Evolutionary conservation across 2,888 invertebrate genomes (phyloP), one percentile per base, ranked within the genome.

Genomic region (Papilio protenor): DNA sequence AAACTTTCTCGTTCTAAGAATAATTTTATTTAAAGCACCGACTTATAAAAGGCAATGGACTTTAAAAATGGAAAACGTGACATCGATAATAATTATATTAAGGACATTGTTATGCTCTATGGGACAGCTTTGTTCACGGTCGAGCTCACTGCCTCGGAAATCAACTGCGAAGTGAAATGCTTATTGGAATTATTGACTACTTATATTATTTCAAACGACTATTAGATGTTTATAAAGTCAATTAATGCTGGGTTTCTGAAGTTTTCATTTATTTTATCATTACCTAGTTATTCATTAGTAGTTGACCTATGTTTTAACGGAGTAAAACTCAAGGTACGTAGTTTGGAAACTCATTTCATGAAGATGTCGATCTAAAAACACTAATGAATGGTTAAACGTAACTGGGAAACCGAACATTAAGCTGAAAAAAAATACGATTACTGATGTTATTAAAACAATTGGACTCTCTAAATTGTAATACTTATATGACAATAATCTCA

Each of bases 31-130:
- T 73, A 73, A 73, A 76, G 45, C 66, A 21, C 45, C 45, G 8
- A 69, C 66, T 75, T 71, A 57, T 74, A 55, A 33, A 61, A 75
- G 77, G 79, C 73, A 81, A 79, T 81, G 79, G 80, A 75, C 61
- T 77, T 75, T 71, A 72, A 78, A 77, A 78, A 71, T 73, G 72
- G 72, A 73, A 78, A 64, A 72, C 66, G 72, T 78, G 78, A 73
- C 75, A 73, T 57, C 75, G 64, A 75, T 73, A 76, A 78, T 76
- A 76, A 78, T 78, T 75, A 78, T 69, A 76, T 78, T 66, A 76
- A 55, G 73, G 52, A 61, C 45, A 77, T 73, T 77, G 74, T 77
- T 61, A 77, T 71, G 77, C 75, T 76, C 72, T 57, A 57, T 75
- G 75, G 47, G 47, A 76, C 47, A 72, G 78, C 75, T 66, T 59